Evolutionary conservation across 2,888 invertebrate species (phyloP).

Genomic region (Agriopis marginaria): DNA sequence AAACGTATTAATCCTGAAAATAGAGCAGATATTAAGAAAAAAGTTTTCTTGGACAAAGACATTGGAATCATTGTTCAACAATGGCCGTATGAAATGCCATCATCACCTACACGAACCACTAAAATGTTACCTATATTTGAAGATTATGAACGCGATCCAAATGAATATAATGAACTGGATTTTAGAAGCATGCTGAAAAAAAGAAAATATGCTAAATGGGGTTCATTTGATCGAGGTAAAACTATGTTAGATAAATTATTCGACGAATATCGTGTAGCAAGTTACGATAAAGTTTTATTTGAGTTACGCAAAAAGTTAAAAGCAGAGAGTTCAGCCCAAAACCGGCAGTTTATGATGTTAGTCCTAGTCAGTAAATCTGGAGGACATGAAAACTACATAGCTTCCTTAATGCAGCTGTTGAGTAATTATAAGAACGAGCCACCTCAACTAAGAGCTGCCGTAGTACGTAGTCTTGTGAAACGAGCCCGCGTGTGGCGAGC

Average conservation of each 20-base stretch:
- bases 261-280: constrained; percentile 63
- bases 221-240: constrained; percentile 3
- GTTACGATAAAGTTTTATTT: constrained; percentile 61
- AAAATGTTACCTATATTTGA: constrained; percentile 40
- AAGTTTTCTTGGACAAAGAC: constrained; percentile 53
- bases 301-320: constrained; percentile 60
- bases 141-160: constrained; percentile 29
- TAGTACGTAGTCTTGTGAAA: constrained; percentile 69
- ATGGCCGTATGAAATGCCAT: constrained; percentile 55
- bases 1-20: constrained; percentile 46
- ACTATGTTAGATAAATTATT: constrained; percentile 60
- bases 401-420: constrained; percentile 58
- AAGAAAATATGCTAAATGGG: constrained; percentile 21
- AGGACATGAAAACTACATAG: constrained; percentile 55
- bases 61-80: constrained; percentile 39
- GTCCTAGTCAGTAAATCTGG: constrained; percentile 74
- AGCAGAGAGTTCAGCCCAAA: constrained; percentile 57
- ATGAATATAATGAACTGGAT: constrained; percentile 12
- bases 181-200: constrained; percentile 12
- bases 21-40: constrained; percentile 46
- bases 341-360: constrained; percentile 67
- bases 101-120: constrained; percentile 19
- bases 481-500: constrained; percentile 67
- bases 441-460: constrained; percentile 61
- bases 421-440: constrained; percentile 64